Conservation (phyloP, 1,140 invertebrate genomes). For the Hyphantria cunea region DNA sequence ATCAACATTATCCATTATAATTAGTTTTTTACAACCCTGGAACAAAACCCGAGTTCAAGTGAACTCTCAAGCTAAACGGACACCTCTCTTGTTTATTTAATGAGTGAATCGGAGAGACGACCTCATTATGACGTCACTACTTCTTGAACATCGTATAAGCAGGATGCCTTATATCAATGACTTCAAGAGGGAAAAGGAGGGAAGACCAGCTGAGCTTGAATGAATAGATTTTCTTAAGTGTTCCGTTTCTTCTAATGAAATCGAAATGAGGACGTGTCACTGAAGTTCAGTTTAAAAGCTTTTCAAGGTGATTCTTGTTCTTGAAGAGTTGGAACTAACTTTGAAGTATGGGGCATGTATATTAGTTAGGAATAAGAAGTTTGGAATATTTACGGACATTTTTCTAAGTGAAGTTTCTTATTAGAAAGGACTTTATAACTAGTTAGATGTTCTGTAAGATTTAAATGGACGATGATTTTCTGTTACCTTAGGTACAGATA, state of each 20-base stretch:
- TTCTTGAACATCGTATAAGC: constrained; percentile 53
- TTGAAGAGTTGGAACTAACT: not conserved
- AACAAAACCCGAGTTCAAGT: not conserved
- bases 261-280: constrained; percentile 46
- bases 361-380: no score
- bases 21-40: no score
- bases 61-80: constrained; percentile 38
- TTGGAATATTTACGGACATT: no score
- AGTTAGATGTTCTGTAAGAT: no score
- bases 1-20: no score
- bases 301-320: constrained; percentile 30
- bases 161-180: constrained; percentile 42
- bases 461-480: no score
- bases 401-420: no score
- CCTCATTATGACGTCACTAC: constrained; percentile 77
- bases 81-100: constrained; percentile 79
- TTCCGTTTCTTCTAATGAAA: constrained; percentile 47
- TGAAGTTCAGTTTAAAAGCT: constrained; percentile 37
- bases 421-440: no score
- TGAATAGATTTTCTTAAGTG: constrained; percentile 71
- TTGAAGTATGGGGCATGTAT: no score
- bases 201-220: constrained; percentile 62
- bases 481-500: no score
- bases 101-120: constrained; percentile 78
- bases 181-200: constrained; percentile 42